Evolutionary conservation across 1,140 invertebrate genomes (phyloP), one percentile per base, ranked within the genome.

Genomic region (Lamellibrachia luymesi): DNA sequence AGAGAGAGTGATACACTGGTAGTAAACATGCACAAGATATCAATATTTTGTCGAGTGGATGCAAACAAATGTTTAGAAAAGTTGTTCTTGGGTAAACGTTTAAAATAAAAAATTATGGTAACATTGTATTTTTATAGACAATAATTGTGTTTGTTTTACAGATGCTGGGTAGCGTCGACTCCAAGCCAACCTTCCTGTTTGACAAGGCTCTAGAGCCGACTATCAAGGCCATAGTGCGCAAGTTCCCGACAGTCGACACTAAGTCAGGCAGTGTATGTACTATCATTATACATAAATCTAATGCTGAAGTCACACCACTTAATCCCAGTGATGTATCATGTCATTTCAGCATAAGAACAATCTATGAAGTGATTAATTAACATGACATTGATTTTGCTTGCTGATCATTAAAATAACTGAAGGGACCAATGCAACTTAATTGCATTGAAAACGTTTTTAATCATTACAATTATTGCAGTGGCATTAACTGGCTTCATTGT

Each of bases 121-220:
- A n/a, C 49, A 49, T 1, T 49, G 38, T 91, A 17, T 91, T 25
- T 27, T 92, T 93, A 92, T 94, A 91, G 93, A 22, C 25, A 17
- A 22, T 7, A 52, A 6, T 25, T 50, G 89, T n/a, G 64, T 92
- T 94, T 91, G 92, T 89, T 91, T 95, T 95, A 27, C 95, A 97
- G 97, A 99, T 99, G 92, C 99, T 99, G 96, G 98, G 98, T 7
- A 99, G 99, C 97, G 97, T 98, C 2, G 99, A 99, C 96, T 99
- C 98, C 0, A 99, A 99, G 96, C 99, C 99, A 52, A 97, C 98
- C 5, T 99, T 99, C 96, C 96, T 99, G 0, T 95, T 95, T 90
- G 96, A 99, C 95, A 99, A 99, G 97, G 98, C 97, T 13, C 97
- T 99, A 92, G 99, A 99, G 95, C 98, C 98, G 13, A 98, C 98